These are phyloP conservation scores for Heliconius sara DNA, from an alignment of 2,888 invertebrate species.

Conservation along the genomic window DNA sequence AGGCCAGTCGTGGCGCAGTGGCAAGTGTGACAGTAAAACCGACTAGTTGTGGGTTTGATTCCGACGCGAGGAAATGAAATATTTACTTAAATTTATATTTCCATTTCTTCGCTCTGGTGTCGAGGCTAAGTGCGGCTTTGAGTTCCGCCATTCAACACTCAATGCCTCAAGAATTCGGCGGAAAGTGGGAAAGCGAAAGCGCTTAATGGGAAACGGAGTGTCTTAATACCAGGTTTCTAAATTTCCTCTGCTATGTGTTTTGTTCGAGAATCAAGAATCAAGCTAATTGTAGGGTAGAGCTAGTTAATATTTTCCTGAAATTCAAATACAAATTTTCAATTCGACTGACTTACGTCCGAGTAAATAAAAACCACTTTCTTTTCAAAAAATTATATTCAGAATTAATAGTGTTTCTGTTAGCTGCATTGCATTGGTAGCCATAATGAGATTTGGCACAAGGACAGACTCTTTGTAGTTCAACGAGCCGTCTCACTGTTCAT, in stretches of 20 bases:
- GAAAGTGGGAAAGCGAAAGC: too few relatives aligned
- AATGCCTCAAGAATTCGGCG: too few relatives aligned
- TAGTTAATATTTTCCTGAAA: background rate
- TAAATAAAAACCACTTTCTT: constrained; percentile 1
- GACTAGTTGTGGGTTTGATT: too few relatives aligned
- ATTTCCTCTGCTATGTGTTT: background rate
- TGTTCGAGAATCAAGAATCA: background rate
- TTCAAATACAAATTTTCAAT: background rate
- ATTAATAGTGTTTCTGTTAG: constrained; percentile 19
- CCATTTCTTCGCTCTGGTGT: too few relatives aligned
- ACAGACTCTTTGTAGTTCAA: constrained; percentile 24
- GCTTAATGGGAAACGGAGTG: too few relatives aligned
- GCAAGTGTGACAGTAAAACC: too few relatives aligned
- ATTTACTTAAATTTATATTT: too few relatives aligned
- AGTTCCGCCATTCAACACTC: too few relatives aligned
- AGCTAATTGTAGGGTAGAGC: background rate
- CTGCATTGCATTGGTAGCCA: constrained; percentile 13
- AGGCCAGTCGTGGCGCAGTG: too few relatives aligned
- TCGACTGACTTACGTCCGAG: background rate
- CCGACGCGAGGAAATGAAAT: too few relatives aligned
- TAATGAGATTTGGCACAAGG: constrained; percentile 33
- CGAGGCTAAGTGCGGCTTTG: too few relatives aligned
- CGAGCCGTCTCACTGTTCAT: constrained; percentile 29
- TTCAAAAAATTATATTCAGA: constrained; percentile 18
- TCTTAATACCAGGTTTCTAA: too few relatives aligned